A percentile compares a stretch with the other conserved stretches of the same genome.
These are phyloP conservation scores for Porites lutea DNA, from an alignment of 64 coral and sea anemone genomes.

Conservation along the genomic window DNA sequence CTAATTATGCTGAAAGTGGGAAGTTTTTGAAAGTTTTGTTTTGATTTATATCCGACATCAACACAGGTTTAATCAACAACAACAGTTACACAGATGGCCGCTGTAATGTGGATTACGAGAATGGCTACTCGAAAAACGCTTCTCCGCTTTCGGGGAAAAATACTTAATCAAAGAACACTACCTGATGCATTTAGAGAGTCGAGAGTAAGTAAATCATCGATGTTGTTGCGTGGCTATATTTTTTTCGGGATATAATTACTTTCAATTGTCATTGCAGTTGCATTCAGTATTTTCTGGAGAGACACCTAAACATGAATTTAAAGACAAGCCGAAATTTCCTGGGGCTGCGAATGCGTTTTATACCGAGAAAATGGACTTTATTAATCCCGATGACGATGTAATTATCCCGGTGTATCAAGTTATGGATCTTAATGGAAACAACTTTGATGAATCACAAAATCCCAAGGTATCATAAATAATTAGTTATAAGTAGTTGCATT, in stretches of 20 bases:
- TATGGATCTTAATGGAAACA: slow-evolving; percentile 91
- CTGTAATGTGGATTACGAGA: slow-evolving; percentile 60
- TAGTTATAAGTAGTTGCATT: not conserved
- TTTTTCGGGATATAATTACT: not conserved
- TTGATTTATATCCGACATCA: too few species aligned
- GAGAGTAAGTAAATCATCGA: not conserved
- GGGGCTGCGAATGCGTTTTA: slow-evolving; percentile 85
- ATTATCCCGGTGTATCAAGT: slow-evolving; percentile 94
- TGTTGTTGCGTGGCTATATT: not conserved
- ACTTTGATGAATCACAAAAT: slow-evolving; percentile 78
- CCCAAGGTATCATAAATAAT: slow-evolving; percentile 41
- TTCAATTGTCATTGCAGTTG: not conserved
- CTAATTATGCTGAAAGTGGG: too few species aligned
- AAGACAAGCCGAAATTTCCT: slow-evolving; percentile 90
- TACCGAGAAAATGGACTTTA: slow-evolving; percentile 90
- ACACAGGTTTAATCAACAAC: not conserved
- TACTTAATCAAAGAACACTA: not conserved
- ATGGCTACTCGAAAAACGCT: not conserved
- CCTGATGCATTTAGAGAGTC: not conserved
- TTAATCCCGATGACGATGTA: slow-evolving; percentile 69
- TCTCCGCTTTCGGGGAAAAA: not conserved
- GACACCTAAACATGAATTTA: slow-evolving; percentile 21
- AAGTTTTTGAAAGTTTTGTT: too few species aligned
- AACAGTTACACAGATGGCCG: slow-evolving; percentile 64
- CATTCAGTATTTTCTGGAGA: not conserved